Base-by-base conservation (phyloP, 2,888 invertebrate species). In the Drosophila anomelani region DNA sequence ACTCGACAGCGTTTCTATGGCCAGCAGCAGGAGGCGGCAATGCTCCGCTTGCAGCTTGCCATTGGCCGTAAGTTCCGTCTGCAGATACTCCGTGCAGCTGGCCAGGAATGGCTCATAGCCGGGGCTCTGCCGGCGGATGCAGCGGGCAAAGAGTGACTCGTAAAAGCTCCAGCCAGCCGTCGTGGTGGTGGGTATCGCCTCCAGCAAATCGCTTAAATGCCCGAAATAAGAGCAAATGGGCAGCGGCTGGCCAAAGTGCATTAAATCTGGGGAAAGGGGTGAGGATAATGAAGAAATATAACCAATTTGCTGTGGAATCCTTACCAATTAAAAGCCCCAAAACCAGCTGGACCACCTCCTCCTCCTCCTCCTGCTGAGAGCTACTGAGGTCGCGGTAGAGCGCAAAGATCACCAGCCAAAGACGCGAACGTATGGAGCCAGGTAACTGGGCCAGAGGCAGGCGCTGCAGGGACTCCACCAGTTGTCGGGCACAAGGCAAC, bases 241-340 rank as follows among this genome's bases (percentile, higher is more conserved):
- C 57, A 92, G 69, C 26, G 85, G 81, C 17, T 84, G 86, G 0
- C 92, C 92, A 62, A 92, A 92, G 63, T 92, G 91, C 54, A 92
- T 76, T 29, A 92, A 43, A 76, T 90, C 92, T 91, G 5, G 5
- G 5, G 3, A 26, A 26, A 4, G 26, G 26, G 5, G 26, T 3
- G 2, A 23, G 5, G 4, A 26, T 4, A 26, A 26, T 26, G 26
- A 4, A 26, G 23, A 26, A 26, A 26, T 26, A 26, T 0, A 26
- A 26, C 4, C 4, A 5, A 4, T 26, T 26, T 23, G 36, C 5
- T 5, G 17, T 17, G 8, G 1, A 10, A 2, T 29, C 7, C 55
- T 59, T 12, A 79, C 87, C 87, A 26, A 63, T 84, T 0, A 84
- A 63, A 38, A 47, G 57, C 5, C 81, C 87, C 7, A 84, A 67